These are phyloP conservation scores for Monarcha castaneiventris DNA, from an alignment of 2,113 vertebrate species.

Conservation along the genomic window DNA sequence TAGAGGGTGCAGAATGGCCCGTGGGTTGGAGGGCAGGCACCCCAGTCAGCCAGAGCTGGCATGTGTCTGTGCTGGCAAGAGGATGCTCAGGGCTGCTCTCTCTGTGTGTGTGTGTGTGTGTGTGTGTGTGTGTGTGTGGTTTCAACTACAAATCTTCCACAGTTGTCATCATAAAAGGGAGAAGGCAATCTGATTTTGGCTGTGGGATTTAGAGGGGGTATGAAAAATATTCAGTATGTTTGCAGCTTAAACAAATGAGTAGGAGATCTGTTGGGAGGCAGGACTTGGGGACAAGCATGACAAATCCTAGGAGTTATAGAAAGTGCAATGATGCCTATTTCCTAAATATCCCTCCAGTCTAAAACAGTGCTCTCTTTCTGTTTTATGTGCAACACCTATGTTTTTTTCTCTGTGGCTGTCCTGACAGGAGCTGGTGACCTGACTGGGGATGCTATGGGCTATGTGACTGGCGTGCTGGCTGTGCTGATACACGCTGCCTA, in stretches of 20 bases:
- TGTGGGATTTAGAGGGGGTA: neutral
- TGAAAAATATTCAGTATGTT: neutral
- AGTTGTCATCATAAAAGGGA: neutral
- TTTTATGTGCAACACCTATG: neutral
- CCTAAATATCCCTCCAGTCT: neutral
- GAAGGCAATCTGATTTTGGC: neutral
- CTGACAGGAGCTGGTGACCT: conserved; percentile 92
- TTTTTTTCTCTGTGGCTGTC: conserved; percentile 5
- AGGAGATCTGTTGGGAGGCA: neutral
- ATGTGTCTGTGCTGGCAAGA: neutral
- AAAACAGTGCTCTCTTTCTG: neutral
- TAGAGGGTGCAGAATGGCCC: neutral
- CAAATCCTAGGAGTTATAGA: neutral
- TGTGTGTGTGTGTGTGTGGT: too few species aligned
- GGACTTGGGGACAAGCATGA: neutral
- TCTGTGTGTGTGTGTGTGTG: too few species aligned
- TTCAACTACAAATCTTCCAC: neutral
- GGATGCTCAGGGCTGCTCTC: neutral
- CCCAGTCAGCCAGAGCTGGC: fast-evolving
- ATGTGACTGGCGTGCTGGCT: conserved; percentile 89
- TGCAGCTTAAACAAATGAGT: neutral
- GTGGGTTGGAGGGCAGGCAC: neutral
- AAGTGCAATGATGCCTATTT: neutral
- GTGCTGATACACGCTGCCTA: conserved; percentile 94
- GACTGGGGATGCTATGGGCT: conserved; percentile 89